Conservation (phyloP, 2,113 vertebrate species). For the Scytalopus superciliaris region DNA sequence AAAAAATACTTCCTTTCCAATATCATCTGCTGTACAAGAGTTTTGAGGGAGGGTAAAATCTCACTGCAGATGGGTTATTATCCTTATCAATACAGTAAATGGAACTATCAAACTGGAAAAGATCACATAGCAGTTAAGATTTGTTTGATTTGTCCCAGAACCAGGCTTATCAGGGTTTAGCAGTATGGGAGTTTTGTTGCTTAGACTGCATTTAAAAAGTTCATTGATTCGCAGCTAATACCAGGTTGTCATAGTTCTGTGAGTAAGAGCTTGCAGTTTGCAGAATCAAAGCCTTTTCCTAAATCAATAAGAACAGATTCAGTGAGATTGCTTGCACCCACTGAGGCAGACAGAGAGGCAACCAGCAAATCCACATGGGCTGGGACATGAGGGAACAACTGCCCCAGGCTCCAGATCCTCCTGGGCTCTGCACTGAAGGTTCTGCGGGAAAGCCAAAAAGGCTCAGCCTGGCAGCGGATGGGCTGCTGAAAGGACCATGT, state of each 20-base stretch:
- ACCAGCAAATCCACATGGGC: not conserved
- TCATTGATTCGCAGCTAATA: slow-evolving; percentile 84
- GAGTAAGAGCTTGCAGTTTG: slow-evolving; percentile 73
- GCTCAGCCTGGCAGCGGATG: not conserved
- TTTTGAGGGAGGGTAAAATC: slow-evolving; percentile 26
- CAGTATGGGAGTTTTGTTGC: slow-evolving; percentile 70
- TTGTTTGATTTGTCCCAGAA: slow-evolving; percentile 67
- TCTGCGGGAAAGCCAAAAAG: not conserved
- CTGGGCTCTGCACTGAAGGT: not conserved
- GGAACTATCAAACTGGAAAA: slow-evolving; percentile 69
- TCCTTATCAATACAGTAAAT: slow-evolving; percentile 69
- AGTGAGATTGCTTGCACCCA: slow-evolving; percentile 56
- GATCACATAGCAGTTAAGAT: slow-evolving; percentile 77
- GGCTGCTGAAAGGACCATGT: not conserved
- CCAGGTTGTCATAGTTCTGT: slow-evolving; percentile 80
- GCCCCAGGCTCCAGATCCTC: not conserved
- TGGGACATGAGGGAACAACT: not conserved
- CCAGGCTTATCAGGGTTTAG: slow-evolving; percentile 73
- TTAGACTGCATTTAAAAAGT: slow-evolving; percentile 74
- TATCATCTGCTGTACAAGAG: slow-evolving; percentile 9
- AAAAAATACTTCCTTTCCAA: slow-evolving; percentile 20
- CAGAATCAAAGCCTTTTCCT: slow-evolving; percentile 78
- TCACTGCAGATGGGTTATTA: slow-evolving; percentile 52
- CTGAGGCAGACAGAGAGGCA: slow-evolving; percentile 12
- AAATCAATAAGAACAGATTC: slow-evolving; percentile 76